These are phyloP conservation scores for Lycaena phlaeas DNA, from an alignment of 2,888 invertebrate genomes.

Conservation along the genomic window DNA sequence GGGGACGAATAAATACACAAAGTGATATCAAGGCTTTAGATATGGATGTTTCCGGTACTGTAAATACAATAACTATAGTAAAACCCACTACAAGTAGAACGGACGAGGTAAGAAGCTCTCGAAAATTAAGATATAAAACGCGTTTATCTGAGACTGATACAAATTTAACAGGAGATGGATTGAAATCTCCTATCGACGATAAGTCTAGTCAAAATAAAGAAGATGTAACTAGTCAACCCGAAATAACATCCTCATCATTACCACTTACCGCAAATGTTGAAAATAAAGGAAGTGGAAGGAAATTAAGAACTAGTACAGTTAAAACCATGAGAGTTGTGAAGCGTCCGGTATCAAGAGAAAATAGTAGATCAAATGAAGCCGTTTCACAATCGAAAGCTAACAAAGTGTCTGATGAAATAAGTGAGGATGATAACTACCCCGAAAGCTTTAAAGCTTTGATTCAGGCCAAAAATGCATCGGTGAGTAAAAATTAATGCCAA, in stretches of 20 bases:
- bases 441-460: constrained; percentile 77
- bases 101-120: constrained; percentile 39
- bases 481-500: too few species aligned
- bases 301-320: constrained; percentile 33
- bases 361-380: constrained; percentile 26
- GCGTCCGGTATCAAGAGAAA: constrained; percentile 40
- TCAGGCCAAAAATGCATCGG: constrained; percentile 72
- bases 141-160: constrained; percentile 49
- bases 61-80: constrained; percentile 41
- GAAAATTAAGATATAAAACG: constrained; percentile 50
- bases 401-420: constrained; percentile 60
- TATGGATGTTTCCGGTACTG: constrained; percentile 48
- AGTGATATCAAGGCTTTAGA: constrained; percentile 39
- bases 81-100: constrained; percentile 42
- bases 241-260: constrained; percentile 32
- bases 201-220: constrained; percentile 55
- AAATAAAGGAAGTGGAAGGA: constrained; percentile 33
- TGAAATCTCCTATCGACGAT: constrained; percentile 38
- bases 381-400: not conserved
- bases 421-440: constrained; percentile 77
- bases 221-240: constrained; percentile 47
- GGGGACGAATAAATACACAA: constrained; percentile 41
- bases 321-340: constrained; percentile 44
- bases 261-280: constrained; percentile 20
- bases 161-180: constrained; percentile 53